phyloP scores from a whole-genome alignment of 2,888 invertebrate species.

The Nephrotoma guestfalica region DNA sequence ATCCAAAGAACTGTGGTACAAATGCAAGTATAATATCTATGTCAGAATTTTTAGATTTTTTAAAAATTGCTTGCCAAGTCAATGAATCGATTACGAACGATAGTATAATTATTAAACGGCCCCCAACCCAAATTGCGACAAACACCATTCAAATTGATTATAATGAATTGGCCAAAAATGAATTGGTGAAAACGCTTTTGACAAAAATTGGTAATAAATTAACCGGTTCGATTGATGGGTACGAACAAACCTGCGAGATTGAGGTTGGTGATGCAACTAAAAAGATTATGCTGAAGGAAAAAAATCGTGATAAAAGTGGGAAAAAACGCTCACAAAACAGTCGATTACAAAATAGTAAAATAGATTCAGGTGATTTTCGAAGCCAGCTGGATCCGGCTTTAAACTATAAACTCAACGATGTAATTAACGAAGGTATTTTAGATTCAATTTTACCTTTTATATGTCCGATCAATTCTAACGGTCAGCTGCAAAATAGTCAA shows the following conservation, averaged over 20 bases:
- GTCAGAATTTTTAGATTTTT: slow-evolving; percentile 30
- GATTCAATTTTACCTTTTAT: slow-evolving; percentile 72
- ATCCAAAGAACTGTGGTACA: neutral
- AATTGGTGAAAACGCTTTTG: slow-evolving; percentile 24
- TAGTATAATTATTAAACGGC: neutral
- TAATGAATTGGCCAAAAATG: slow-evolving; percentile 24
- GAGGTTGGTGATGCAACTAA: neutral
- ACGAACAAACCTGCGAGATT: neutral
- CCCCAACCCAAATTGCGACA: neutral
- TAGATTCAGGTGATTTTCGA: neutral
- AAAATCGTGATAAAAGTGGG: slow-evolving; percentile 2
- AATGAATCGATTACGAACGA: slow-evolving; percentile 24
- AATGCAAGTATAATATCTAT: slow-evolving; percentile 19
- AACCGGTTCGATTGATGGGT: neutral
- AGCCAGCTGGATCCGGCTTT: slow-evolving; percentile 23
- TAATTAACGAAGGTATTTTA: slow-evolving; percentile 65
- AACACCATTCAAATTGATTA: slow-evolving; percentile 18
- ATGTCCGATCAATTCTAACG: slow-evolving; percentile 21
- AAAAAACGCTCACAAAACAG: neutral
- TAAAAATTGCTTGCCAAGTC: slow-evolving; percentile 31
- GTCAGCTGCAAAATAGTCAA: neutral
- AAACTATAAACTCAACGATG: slow-evolving; percentile 34
- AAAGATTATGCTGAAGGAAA: neutral
- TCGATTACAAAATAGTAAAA: slow-evolving; percentile 5
- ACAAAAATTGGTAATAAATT: slow-evolving; percentile 4